phyloP scores from a whole-genome alignment of 2,888 invertebrate genomes.

The Chaetoderma sp. region DNA sequence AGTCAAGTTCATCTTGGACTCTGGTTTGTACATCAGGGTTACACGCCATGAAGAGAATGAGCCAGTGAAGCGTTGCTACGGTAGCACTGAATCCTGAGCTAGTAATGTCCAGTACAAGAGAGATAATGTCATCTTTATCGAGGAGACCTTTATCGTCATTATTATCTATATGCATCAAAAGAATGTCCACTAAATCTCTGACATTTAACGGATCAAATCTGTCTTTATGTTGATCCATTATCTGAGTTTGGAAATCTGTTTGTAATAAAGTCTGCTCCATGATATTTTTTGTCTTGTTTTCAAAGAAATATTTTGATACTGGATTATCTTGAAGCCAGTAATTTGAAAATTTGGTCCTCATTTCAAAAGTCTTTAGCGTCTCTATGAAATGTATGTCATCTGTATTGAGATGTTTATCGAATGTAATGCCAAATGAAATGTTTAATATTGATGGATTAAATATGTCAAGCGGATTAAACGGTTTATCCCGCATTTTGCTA shows the following conservation, averaged over 20 bases:
- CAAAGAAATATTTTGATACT: not conserved
- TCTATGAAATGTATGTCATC: slow-evolving; percentile 44
- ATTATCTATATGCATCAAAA: slow-evolving; percentile 50
- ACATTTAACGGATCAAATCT: slow-evolving; percentile 47
- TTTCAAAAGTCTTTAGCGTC: slow-evolving; percentile 41
- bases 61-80: slow-evolving; percentile 45
- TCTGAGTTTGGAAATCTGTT: slow-evolving; percentile 42
- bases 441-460: slow-evolving; percentile 49
- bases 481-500: slow-evolving; percentile 28
- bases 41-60: slow-evolving; percentile 49
- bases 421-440: slow-evolving; percentile 46
- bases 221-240: slow-evolving; percentile 56
- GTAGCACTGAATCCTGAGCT: slow-evolving; percentile 46
- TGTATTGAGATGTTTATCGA: slow-evolving; percentile 46
- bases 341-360: slow-evolving; percentile 26
- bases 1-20: slow-evolving; percentile 48
- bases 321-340: slow-evolving; percentile 7
- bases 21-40: slow-evolving; percentile 48
- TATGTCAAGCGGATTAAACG: slow-evolving; percentile 40
- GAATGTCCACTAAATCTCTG: slow-evolving; percentile 50
- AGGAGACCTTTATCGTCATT: slow-evolving; percentile 49
- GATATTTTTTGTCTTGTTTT: slow-evolving; percentile 17
- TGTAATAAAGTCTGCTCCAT: slow-evolving; percentile 39
- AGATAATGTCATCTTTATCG: slow-evolving; percentile 47
- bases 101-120: slow-evolving; percentile 47